A percentile compares a stretch with the other conserved stretches of the same genome.
These are phyloP conservation scores for Danio choprae DNA, from an alignment of 2,797 vertebrate species.

Conservation along the genomic window DNA sequence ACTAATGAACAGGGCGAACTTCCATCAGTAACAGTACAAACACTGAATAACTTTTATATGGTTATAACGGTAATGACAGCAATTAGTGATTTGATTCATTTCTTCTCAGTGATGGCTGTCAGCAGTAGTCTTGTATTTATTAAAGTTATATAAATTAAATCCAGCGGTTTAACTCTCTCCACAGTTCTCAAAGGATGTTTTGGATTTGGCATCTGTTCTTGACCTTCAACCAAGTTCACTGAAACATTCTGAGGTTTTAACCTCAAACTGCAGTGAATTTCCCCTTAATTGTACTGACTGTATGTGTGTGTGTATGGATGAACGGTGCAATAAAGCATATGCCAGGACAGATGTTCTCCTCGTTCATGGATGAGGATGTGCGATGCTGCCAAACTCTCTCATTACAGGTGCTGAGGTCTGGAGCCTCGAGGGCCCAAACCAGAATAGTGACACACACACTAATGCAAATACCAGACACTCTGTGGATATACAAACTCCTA, in stretches of 20 bases:
- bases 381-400: slow-evolving; percentile 34
- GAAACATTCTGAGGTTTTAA: slow-evolving; percentile 42
- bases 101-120: not conserved
- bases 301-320: slow-evolving; percentile 45
- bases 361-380: slow-evolving; percentile 57
- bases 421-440: slow-evolving; percentile 33
- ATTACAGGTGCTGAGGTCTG: slow-evolving; percentile 48
- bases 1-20: too few species aligned
- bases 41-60: not conserved
- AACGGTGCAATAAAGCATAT: slow-evolving; percentile 65
- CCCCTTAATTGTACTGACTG: slow-evolving; percentile 40
- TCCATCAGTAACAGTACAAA: too few species aligned
- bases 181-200: slow-evolving; percentile 24
- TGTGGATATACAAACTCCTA: not conserved
- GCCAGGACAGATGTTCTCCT: slow-evolving; percentile 69
- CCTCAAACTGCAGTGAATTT: slow-evolving; percentile 44
- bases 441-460: slow-evolving; percentile 3
- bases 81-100: not conserved
- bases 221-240: slow-evolving; percentile 46
- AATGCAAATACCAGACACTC: not conserved
- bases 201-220: slow-evolving; percentile 27
- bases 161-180: slow-evolving; percentile 4
- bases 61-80: not conserved
- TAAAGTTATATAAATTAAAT: slow-evolving; percentile 5
- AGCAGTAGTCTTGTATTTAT: not conserved